phyloP scores from a whole-genome alignment of 35 echinoderm and acorn worm species.

The Lytechinus pictus region DNA sequence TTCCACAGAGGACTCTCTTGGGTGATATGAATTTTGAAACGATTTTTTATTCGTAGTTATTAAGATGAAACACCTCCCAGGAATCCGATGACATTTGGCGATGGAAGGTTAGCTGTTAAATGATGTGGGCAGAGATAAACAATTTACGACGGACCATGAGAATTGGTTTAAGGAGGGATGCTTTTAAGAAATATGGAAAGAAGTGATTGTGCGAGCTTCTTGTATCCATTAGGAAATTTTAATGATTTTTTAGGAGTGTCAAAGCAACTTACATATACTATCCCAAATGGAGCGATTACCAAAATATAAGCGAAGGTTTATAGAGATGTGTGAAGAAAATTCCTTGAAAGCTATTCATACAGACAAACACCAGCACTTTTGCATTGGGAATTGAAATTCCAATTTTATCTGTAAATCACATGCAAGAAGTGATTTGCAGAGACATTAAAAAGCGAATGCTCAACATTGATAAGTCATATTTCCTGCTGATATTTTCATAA shows the following conservation, averaged over 20 bases:
- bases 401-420: not conserved
- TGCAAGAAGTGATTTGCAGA: not conserved
- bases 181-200: not conserved
- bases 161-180: not conserved
- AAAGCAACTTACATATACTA: not conserved
- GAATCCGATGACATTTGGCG: not conserved
- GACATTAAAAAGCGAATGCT: not conserved
- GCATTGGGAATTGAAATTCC: not conserved
- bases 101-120: not conserved
- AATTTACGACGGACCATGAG: not conserved
- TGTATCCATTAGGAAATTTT: not conserved
- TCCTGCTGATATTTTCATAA: not conserved
- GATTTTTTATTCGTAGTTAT: not conserved
- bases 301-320: not conserved
- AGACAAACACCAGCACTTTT: not conserved
- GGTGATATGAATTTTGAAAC: not conserved
- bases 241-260: not conserved
- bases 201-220: not conserved
- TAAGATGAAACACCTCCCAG: not conserved
- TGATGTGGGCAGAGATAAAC: not conserved
- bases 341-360: not conserved
- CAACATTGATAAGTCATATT: not conserved
- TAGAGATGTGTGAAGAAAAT: not conserved
- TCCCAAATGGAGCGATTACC: not conserved
- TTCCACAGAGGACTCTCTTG: not conserved